Base-by-base conservation (phyloP, 2,888 invertebrate genomes). In the Dilophus febrilis region DNA sequence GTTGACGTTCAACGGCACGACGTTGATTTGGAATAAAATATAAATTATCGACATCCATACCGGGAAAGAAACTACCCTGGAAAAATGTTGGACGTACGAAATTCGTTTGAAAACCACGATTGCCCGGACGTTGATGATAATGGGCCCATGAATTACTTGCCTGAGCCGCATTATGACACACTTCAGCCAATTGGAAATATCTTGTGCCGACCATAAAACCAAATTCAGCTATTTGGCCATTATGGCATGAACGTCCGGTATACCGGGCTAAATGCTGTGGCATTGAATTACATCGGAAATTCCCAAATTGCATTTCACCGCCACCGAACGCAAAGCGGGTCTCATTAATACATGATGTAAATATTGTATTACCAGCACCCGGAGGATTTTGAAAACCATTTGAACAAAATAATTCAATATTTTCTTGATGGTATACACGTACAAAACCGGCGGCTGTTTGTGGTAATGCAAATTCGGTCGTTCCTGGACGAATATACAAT, bases 401-500 rank as follows among this genome's bases (percentile, higher is more conserved):
- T 13, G 48, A 47, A 49, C 61, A 50, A 46, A 32, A 49, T 16
- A 61, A 47, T 41, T 61, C 60, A 28, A 61, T 52, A 42, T 35
- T 42, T 28, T 48, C 48, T 3, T 55, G 54, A 2, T 43, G 46
- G 13, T 51, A 48, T 7, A 62, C 45, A 36, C 51, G 44, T 34
- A 61, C 40, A 27, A 49, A 46, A 2, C 61, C 59, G 1, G 48
- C 31, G 0, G 39, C 37, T 10, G 40, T 30, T 22, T 51, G 50
- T 33, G 59, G 58, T 28, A 53, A 45, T 51, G 56, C 55, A 43
- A 55, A 57, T 18, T 45, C 40, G 10, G 46, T 43, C 3, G 57
- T 54, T 2, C 61, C 56, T 1, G 64, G 59, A 34, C 54, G 58
- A 2, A 77, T 51, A 47, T 71, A 66, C 4, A 77, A 60, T 1